Evolutionary conservation across 1,140 invertebrate species (phyloP).

Genomic region (Pachypeltis micranthus): DNA sequence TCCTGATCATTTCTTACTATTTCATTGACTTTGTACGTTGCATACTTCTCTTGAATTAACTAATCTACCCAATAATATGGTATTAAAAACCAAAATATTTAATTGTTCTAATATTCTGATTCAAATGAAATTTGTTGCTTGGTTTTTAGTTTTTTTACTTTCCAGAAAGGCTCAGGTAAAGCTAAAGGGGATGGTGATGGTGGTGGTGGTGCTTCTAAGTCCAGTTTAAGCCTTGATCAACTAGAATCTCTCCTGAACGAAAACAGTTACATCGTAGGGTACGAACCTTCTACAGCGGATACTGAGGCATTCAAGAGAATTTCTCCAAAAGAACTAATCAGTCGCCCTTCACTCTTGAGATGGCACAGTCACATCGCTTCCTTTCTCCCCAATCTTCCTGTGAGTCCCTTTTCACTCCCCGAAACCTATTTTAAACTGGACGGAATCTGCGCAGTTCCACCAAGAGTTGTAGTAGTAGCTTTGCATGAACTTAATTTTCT

Average conservation of each 20-base stretch:
- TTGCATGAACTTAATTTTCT: no score
- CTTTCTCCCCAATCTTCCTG: slow-evolving; percentile 17
- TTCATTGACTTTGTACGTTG: no score
- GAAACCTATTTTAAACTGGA: no score
- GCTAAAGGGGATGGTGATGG: background rate
- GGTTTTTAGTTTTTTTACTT: background rate
- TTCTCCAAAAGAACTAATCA: slow-evolving; percentile 1
- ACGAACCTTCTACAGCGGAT: slow-evolving; percentile 26
- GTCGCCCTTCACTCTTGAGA: slow-evolving; percentile 28
- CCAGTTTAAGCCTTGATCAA: background rate
- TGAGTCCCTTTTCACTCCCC: no score
- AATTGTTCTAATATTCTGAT: slow-evolving; percentile 1
- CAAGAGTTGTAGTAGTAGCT: no score
- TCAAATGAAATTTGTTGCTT: background rate
- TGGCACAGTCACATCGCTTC: slow-evolving; percentile 31
- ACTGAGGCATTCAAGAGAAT: slow-evolving; percentile 20
- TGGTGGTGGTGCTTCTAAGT: background rate
- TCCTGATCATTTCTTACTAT: no score
- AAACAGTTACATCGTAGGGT: slow-evolving; percentile 31
- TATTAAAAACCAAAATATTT: background rate
- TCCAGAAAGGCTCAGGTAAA: background rate
- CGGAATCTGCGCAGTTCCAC: no score
- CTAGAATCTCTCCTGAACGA: background rate
- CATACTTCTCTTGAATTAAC: no score
- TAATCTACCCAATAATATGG: no score